Conservation (phyloP, 2,113 vertebrate genomes). For the Cebus imitator region DNA sequence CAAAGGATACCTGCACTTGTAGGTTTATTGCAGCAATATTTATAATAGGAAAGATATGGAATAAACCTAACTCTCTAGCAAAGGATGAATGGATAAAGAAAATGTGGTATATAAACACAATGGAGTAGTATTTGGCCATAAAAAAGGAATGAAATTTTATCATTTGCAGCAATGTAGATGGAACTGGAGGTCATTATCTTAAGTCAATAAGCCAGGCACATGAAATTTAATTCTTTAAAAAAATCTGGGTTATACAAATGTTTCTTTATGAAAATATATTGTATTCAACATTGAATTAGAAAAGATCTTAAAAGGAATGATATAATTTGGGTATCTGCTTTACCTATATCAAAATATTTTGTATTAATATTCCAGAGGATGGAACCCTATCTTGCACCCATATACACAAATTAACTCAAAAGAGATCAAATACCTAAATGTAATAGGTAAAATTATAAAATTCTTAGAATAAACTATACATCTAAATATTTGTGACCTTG, state of each 20-base stretch:
- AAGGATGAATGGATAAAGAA: neutral
- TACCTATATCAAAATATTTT: neutral
- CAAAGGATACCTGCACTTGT: neutral
- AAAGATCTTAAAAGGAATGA: neutral
- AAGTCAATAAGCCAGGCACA: neutral
- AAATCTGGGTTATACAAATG: neutral
- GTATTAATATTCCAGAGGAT: neutral
- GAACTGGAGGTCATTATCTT: neutral
- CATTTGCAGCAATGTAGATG: neutral
- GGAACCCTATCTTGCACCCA: neutral
- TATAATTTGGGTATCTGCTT: conserved; percentile 20
- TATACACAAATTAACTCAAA: neutral
- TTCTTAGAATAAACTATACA: neutral
- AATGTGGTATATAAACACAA: neutral
- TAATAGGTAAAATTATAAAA: neutral
- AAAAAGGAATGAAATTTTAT: neutral
- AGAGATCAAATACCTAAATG: neutral
- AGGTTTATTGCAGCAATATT: neutral
- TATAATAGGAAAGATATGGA: neutral
- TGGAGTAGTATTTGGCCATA: neutral
- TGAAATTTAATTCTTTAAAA: neutral
- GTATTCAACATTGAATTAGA: neutral
- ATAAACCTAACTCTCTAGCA: neutral
- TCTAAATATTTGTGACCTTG: neutral
- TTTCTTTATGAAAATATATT: neutral